Base-by-base conservation (phyloP, 2,888 invertebrate genomes). In the Drosophila sordidapex region DNA sequence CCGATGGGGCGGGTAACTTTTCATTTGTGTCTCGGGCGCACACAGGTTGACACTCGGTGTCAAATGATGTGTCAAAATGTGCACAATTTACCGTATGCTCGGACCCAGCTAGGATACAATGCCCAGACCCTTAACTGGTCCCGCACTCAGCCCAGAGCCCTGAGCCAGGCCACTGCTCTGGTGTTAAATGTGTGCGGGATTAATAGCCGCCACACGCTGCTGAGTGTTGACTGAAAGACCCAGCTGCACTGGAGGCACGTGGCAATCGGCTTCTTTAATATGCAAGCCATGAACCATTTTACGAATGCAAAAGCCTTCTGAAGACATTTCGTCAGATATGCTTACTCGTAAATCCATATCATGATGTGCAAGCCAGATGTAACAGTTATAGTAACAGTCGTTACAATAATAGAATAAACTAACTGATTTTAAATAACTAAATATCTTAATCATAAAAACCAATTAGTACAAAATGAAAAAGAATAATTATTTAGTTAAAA, bases 1-100 rank as follows among this genome's bases (percentile, higher is more conserved):
- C 52, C 29, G 8, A 51, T 49, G 52, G 77, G 59, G 36, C 56
- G 70, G 70, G 64, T 48, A 77, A 84, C 89, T 84, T 87, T 87
- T 89, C 85, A 89, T 87, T 89, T 87, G 82, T 74, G 84, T 81
- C 79, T 74, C 65, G 67, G 59, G 70, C 57, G 68, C 65, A 81
- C 68, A 71, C 68, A 70, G 74, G 81, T 83, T 88, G 87, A 87
- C 90, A 86, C 81, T 70, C 81, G 76, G 81, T 90, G 90, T 91
- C 91, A 91, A 91, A 91, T 90, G 89, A 90, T 87, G 90, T 90
- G 89, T 91, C 89, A 90, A 91, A 91, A 89, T 89, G 81, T 83
- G 83, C 83, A 79, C 80, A 89, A 90, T 89, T 81, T 91, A 90
- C 81, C 76, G 78, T 81, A 76, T 79, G 81, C 76, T 74, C 70